These are phyloP conservation scores for Oreotrochilus melanogaster DNA, from an alignment of 2,113 vertebrate genomes.

Conservation along the genomic window DNA sequence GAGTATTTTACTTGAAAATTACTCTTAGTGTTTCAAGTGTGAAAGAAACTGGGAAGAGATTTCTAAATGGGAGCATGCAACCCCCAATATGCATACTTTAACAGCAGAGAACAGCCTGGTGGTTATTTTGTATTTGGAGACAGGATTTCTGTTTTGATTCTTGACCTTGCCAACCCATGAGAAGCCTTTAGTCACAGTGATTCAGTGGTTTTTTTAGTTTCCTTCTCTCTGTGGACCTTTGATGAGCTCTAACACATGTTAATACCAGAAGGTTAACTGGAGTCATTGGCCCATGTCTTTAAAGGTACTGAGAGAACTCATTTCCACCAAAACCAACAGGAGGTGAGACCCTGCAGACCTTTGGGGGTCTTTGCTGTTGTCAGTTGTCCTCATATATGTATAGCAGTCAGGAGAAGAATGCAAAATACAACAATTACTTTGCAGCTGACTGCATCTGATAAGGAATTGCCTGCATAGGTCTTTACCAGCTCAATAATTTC, in stretches of 20 bases:
- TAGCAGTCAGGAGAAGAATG: background rate
- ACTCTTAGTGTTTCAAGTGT: background rate
- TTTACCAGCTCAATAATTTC: background rate
- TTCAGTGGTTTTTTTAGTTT: background rate
- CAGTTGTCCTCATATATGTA: background rate
- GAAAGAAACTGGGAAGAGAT: background rate
- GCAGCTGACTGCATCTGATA: background rate
- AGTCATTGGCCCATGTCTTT: background rate
- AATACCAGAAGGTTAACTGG: background rate
- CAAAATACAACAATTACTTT: background rate
- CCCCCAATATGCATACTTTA: background rate
- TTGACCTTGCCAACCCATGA: background rate
- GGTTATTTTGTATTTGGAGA: background rate
- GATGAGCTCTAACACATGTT: background rate
- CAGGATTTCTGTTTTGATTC: background rate
- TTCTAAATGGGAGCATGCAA: background rate
- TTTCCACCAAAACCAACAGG: background rate
- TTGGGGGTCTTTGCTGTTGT: background rate
- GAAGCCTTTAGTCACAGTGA: background rate
- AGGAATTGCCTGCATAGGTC: background rate
- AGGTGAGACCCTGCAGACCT: background rate
- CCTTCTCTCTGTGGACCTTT: background rate
- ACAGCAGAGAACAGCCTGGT: background rate
- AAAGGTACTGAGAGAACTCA: background rate
- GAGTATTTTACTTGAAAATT: background rate